Percentiles rank a stretch among this genome's conserved stretches.
Conservation (phyloP, 2,888 invertebrate species). For the Drosophila subquinaria region DNA sequence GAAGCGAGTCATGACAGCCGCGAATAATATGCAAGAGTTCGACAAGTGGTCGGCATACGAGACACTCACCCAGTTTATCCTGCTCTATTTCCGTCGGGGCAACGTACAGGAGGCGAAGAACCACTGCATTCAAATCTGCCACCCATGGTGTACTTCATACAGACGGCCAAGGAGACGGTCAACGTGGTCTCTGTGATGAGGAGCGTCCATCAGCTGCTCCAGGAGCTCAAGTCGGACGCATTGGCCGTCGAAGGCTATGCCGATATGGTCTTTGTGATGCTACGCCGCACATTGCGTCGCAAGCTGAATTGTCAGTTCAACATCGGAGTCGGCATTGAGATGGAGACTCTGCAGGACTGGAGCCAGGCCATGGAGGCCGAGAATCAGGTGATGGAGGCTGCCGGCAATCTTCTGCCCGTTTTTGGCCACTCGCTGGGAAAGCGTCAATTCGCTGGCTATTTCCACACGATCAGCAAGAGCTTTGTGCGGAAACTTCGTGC, state of each 20-base stretch:
- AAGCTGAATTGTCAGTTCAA: slow-evolving; percentile 30
- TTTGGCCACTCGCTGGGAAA: slow-evolving; percentile 23
- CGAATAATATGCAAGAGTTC: neutral
- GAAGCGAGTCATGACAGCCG: neutral
- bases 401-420: slow-evolving; percentile 16
- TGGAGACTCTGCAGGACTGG: slow-evolving; percentile 7
- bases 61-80: slow-evolving; percentile 16
- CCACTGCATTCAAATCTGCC: slow-evolving; percentile 19
- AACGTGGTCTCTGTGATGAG: slow-evolving; percentile 18
- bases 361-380: slow-evolving; percentile 16
- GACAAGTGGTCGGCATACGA: slow-evolving; percentile 23
- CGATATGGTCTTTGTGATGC: slow-evolving; percentile 20
- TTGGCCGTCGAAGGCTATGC: slow-evolving; percentile 2
- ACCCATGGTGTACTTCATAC: slow-evolving; percentile 11
- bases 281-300: slow-evolving; percentile 21
- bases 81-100: slow-evolving; percentile 2
- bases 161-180: slow-evolving; percentile 1
- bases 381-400: slow-evolving; percentile 9
- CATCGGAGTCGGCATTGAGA: slow-evolving; percentile 7
- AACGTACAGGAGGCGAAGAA: slow-evolving; percentile 5
- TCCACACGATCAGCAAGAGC: slow-evolving; percentile 7
- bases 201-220: slow-evolving; percentile 15
- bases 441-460: slow-evolving; percentile 27
- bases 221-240: slow-evolving; percentile 11
- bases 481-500: slow-evolving; percentile 11